phyloP scores from a whole-genome alignment of 92 coral and sea anemone genomes.

The Palythoa grandiflora region DNA sequence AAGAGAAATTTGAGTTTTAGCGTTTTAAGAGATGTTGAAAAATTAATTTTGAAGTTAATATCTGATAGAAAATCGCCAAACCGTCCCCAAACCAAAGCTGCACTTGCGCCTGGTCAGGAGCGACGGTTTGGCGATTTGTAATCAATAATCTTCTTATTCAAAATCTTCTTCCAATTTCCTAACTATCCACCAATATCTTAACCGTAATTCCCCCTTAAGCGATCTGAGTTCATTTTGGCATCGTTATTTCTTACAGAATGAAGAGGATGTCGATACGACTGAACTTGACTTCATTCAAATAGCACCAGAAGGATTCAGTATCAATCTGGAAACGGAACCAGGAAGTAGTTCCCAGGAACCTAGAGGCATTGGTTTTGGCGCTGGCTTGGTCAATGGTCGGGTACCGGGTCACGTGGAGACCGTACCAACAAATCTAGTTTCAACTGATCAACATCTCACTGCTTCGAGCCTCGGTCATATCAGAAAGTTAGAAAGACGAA shows the following conservation, averaged over 20 bases:
- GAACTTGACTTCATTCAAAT: slow-evolving; percentile 31
- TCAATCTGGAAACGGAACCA: neutral
- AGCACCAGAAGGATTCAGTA: neutral
- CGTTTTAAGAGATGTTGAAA: too few relatives aligned
- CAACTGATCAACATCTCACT: neutral
- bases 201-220: too few relatives aligned
- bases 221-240: neutral
- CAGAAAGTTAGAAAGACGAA: slow-evolving; percentile 63
- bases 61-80: too few relatives aligned
- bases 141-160: too few relatives aligned
- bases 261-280: neutral
- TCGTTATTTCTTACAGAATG: slow-evolving; percentile 17
- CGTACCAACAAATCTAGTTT: neutral
- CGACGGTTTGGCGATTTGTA: too few relatives aligned
- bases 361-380: neutral
- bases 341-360: slow-evolving; percentile 13
- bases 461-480: neutral
- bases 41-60: too few relatives aligned
- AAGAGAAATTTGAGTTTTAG: too few relatives aligned
- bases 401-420: slow-evolving; percentile 24
- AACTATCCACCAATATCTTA: too few relatives aligned
- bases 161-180: too few relatives aligned
- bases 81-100: too few relatives aligned
- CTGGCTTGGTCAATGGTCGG: slow-evolving; percentile 26
- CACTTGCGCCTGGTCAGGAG: too few relatives aligned